A percentile compares a stretch with the other conserved stretches of the same genome.
Conservation (phyloP, 2,113 vertebrate genomes). For the Pyrgilauda ruficollis region DNA sequence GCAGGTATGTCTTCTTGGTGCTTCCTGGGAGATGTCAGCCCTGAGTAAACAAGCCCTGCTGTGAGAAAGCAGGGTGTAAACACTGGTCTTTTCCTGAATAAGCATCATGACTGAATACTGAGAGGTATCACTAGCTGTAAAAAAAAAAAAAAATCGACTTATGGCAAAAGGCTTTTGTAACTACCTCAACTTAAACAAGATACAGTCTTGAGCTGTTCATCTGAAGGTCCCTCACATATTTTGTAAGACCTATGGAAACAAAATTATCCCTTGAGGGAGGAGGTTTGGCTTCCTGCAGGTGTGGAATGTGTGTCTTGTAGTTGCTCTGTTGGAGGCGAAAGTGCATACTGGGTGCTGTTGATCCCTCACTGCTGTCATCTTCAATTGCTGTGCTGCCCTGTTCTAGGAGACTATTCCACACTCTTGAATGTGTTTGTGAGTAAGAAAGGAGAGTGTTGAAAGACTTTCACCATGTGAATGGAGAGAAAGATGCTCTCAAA, state of each 20-base stretch:
- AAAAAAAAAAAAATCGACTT: neutral
- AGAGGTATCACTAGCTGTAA: neutral
- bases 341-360: rapidly evolving
- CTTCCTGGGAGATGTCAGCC: neutral
- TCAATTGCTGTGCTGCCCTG: neutral
- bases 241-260: neutral
- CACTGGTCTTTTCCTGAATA: neutral
- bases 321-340: neutral
- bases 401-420: neutral
- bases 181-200: neutral
- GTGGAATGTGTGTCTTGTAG: neutral
- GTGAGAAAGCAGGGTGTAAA: neutral
- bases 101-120: neutral
- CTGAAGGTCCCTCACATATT: neutral
- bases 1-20: slow-evolving; percentile 78
- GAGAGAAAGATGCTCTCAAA: neutral
- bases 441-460: neutral
- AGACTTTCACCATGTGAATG: neutral
- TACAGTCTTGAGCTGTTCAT: neutral
- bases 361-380: neutral
- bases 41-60: neutral
- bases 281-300: neutral
- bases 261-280: neutral
- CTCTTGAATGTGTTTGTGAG: neutral
- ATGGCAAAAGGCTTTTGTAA: neutral